Conservation (phyloP, 1,140 invertebrate species). For the Galleria mellonella region DNA sequence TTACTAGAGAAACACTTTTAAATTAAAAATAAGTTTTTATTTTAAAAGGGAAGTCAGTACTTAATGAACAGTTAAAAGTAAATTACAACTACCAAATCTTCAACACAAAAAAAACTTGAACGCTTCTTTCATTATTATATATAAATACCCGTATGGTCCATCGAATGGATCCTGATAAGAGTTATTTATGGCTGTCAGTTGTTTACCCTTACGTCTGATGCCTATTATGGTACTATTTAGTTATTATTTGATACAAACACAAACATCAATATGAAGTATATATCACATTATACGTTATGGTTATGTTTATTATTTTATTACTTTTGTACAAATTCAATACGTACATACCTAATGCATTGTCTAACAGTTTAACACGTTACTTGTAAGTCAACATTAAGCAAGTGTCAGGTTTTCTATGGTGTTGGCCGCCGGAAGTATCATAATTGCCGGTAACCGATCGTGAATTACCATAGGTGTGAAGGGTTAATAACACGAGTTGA, state of each 20-base stretch:
- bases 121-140: too few species aligned
- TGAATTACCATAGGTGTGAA: conserved; percentile 53
- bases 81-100: too few species aligned
- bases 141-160: conserved; percentile 37
- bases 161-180: conserved; percentile 39
- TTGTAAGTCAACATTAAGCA: background rate
- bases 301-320: background rate
- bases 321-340: too few species aligned
- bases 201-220: conserved; percentile 12
- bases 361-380: too few species aligned
- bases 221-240: background rate
- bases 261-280: too few species aligned
- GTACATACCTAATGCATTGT: too few species aligned
- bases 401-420: conserved; percentile 17
- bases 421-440: conserved; percentile 36
- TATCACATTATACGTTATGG: background rate
- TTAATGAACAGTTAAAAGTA: too few species aligned
- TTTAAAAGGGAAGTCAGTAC: too few species aligned
- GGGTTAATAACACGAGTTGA: conserved; percentile 64
- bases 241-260: too few species aligned
- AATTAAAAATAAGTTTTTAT: too few species aligned
- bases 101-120: too few species aligned
- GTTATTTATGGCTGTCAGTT: conserved; percentile 42
- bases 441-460: conserved; percentile 58
- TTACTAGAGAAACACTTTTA: too few species aligned